Evolutionary conservation across 1,140 invertebrate species (phyloP), one percentile per base, ranked within the genome.

Genomic region (Spodoptera frugiperda): DNA sequence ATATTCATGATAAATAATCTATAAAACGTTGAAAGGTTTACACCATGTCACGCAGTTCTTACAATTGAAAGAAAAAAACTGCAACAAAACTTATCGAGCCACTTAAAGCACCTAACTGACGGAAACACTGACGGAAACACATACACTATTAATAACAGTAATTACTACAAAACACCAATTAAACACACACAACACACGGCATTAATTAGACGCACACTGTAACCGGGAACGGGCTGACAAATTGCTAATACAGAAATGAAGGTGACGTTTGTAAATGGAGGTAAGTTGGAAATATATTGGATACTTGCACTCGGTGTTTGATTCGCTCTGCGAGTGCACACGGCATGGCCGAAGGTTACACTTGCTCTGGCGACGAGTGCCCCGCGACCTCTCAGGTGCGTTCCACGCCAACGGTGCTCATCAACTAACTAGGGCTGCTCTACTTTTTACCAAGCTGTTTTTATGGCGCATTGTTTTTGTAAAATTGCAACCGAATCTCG

Each of bases 281-380:
- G 63, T 11, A 48, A 68, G 44, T 9, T 70, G 30, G 53, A 11
- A 57, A 57, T 8, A 72, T 46, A 25, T 39, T 25, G 49, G 74
- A 89, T 93, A 93, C 91, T 93, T 92, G 90, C 91, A 93, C 85
- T 86, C 89, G 81, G 70, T 86, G 84, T 68, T 89, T 89, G 59
- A 93, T 77, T 30, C 87, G 82, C 78, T 82, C 75, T 21, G 86
- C 81, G 39, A 87, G 82, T n/a, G 87, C 82, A 74, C 91, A 93
- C 81, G 89, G 90, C 91, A 93, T 93, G 83, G 81, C 82, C 82
- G 81, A 71, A 81, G 70, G 81, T 79, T 78, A 76, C 78, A 55
- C 65, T 57, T 67, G 71, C 76, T 71, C 76, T 78, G 82, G 80
- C 78, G 76, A 51, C 46, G n/a, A 15, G 61, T 77, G 73, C 46